Evolutionary conservation across 2,113 vertebrate species (phyloP), one percentile per base, ranked within the genome.

Genomic region (Pongo abelii): DNA sequence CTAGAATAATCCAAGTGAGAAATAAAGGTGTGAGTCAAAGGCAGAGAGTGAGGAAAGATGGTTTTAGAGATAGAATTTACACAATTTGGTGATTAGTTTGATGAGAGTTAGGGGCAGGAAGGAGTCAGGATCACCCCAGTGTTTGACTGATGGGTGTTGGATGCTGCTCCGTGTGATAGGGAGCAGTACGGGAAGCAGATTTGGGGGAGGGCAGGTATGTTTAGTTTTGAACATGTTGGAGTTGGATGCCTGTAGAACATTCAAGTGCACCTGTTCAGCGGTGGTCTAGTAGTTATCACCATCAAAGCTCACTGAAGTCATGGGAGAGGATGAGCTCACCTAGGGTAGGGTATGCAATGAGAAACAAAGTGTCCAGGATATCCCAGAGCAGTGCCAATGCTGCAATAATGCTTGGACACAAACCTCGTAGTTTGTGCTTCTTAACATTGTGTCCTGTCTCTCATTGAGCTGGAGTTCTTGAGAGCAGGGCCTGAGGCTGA

Each of bases 31-130:
- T 52, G 78, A 23, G 32, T 72, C 38, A 83, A 67, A 89, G 35
- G 77, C 79, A 67, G 52, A 59, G 32, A 3, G 5, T 74, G 16
- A 4, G 25, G 46, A 95, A 91, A 72, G 83, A 70, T 78, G 32
- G 40, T 79, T 92, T 67, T 67, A 30, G 35, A 23, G 25, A 32
- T 83, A 86, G 52, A 84, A 86, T 20, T 96, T 79, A 70, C 91
- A 72, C 25, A 86, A 79, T 35, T 12, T 81, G 27, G 40, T 38
- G 27, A 20, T 64, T 46, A 78, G 38, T 43, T 95, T 27, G 70
- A 12, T 84, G 61, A 72, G 64, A 64, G 69, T 92, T 69, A 43
- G 50, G 38, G 77, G 77, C 86, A 52, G 72, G n/a, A 59, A 74
- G 86, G 61, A 23, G 22, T 84, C 55, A 50, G 35, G 64, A 48